Evolutionary conservation across 2,113 vertebrate species (phyloP).

Genomic region (Tauraco erythrolophus): DNA sequence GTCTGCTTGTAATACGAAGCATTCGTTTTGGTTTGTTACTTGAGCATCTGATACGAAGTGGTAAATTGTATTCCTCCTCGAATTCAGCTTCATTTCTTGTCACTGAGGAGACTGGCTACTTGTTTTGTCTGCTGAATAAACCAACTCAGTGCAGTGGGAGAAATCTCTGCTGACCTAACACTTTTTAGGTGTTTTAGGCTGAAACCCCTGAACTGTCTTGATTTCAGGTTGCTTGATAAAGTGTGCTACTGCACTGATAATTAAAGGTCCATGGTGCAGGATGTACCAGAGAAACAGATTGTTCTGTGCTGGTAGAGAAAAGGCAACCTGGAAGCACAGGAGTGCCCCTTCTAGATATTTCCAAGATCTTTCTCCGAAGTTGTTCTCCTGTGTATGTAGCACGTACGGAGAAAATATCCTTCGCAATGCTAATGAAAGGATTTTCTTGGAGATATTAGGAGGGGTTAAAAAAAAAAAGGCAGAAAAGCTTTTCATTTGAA

Average conservation of each 20-base stretch:
- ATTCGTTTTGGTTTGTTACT: neutral
- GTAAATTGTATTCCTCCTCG: neutral
- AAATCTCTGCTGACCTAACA: neutral
- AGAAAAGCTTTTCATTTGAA: neutral
- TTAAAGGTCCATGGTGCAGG: neutral
- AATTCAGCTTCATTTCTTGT: neutral
- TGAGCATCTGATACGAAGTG: neutral
- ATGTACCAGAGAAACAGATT: neutral
- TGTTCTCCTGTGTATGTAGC: neutral
- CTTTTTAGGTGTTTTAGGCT: neutral
- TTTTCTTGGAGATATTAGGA: slow-evolving; percentile 21
- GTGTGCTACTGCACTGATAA: neutral
- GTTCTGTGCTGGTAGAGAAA: neutral
- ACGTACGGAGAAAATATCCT: neutral
- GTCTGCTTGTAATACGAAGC: neutral
- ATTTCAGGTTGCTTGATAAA: neutral
- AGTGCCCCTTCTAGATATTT: neutral
- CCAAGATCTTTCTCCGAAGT: neutral
- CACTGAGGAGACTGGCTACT: slow-evolving; percentile 62
- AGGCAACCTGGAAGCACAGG: neutral
- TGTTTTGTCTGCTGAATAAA: slow-evolving; percentile 68
- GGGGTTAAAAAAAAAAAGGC: neutral
- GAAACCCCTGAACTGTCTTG: neutral
- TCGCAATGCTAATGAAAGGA: neutral
- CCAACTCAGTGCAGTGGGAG: neutral